Percentiles rank a stretch among this genome's conserved stretches.
These are phyloP conservation scores for Pelvicachromis taeniatus DNA, from an alignment of 2,113 vertebrate species.

Conservation along the genomic window DNA sequence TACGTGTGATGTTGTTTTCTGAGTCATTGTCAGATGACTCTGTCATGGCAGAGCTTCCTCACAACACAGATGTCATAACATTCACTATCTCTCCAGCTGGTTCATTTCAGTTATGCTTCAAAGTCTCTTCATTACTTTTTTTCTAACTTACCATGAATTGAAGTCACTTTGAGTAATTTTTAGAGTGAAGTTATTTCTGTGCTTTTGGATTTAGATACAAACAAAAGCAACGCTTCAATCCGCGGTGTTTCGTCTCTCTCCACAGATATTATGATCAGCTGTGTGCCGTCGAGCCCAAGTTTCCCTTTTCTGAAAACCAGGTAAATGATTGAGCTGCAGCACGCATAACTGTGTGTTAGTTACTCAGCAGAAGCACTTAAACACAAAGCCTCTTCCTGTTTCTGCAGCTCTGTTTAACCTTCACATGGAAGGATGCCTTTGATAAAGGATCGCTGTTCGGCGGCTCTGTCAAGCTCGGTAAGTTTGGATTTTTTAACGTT, in stretches of 20 bases:
- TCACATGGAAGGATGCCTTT: constrained; percentile 99
- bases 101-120: not conserved
- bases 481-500: constrained; percentile 34
- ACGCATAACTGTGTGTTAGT: not conserved
- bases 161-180: not conserved
- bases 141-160: not conserved
- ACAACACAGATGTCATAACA: not conserved
- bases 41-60: not conserved
- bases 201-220: not conserved
- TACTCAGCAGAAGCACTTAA: not conserved
- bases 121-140: not conserved
- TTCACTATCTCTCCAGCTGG: not conserved
- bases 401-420: constrained; percentile 90
- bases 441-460: constrained; percentile 98
- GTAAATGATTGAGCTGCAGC: constrained; percentile 58
- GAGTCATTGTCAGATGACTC: constrained; percentile 48
- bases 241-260: not conserved
- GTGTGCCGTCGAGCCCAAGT: constrained; percentile 93
- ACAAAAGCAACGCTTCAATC: not conserved
- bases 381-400: constrained; percentile 31
- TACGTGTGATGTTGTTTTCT: not conserved
- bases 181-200: not conserved
- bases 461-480: constrained; percentile 94
- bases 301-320: constrained; percentile 97
- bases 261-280: constrained; percentile 96